Base-by-base conservation (phyloP, 2,888 invertebrate genomes). In the Drosophila sordidula region DNA sequence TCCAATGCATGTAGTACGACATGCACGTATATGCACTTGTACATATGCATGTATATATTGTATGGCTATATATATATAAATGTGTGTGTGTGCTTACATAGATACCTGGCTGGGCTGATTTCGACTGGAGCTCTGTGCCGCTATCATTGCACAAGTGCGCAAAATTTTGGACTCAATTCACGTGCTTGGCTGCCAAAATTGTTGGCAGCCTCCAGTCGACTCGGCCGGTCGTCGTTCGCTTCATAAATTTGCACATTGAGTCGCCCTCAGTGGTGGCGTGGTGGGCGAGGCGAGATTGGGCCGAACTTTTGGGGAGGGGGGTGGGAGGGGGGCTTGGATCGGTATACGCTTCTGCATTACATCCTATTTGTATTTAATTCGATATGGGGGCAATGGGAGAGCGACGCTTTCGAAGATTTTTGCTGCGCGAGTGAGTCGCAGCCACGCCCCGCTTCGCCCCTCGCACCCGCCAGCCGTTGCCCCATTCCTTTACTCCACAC, bases 141-240 rank as follows among this genome's bases (percentile, higher is more conserved):
- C 89, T 86, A 86, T 84, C 84, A 87, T 86, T 83, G 83, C 86
- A 88, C 83, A 88, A 83, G 87, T 85, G 85, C 78, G 87, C 85
- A 85, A 85, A 90, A 90, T 87, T 87, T 90, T 90, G 90, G 90
- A 90, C 87, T 81, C 82, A 75, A 82, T 90, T 89, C 91, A 90
- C 90, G 89, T 90, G 87, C 84, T 78, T 79, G 75, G 80, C 79
- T 90, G 91, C 91, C 91, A 90, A 90, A 90, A 90, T 80, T 78
- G 80, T 80, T 89, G 80, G 73, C 87, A 76, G 77, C 76, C 85
- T 68, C 83, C 76, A 70, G 67, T 59, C 76, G 71, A 63, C 63
- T 71, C 55, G 74, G 75, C 56, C 55, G 73, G 75, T 78, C 75
- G 81, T 68, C 75, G 85, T 84, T 75, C 67, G 87, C 79, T 81